These are phyloP conservation scores for Hiodon tergisus DNA, from an alignment of 2,113 vertebrate species.

Conservation along the genomic window DNA sequence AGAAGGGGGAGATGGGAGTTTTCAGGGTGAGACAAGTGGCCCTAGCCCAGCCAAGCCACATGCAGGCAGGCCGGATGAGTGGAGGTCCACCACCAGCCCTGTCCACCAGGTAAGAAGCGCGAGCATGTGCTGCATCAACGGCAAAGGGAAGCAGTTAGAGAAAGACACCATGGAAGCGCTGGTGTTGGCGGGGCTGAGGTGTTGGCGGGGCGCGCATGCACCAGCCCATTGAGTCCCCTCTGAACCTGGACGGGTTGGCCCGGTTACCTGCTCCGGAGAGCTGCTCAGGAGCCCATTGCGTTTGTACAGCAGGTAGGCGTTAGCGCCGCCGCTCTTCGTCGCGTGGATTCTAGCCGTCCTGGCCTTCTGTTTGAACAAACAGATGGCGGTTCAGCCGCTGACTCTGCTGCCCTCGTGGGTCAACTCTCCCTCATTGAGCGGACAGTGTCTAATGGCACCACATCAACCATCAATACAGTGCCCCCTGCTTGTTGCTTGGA, in stretches of 20 bases:
- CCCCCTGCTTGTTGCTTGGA: no score
- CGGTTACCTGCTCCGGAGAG: conserved; percentile 82
- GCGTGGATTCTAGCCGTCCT: conserved; percentile 87
- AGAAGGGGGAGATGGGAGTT: no score
- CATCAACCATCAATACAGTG: no score
- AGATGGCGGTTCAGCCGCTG: conserved; percentile 35
- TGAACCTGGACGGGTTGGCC: conserved; percentile 7
- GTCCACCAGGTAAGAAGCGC: no score
- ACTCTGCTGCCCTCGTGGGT: no score
- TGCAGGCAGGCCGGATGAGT: no score
- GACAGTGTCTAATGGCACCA: no score
- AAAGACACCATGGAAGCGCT: conserved; percentile 1
- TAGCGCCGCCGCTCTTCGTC: conserved; percentile 87
- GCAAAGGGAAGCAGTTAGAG: background rate
- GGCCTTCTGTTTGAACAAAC: conserved; percentile 83
- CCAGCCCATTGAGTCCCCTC: conserved; percentile 27
- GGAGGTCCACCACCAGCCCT: no score
- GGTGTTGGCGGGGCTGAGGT: background rate
- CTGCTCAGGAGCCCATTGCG: conserved; percentile 84
- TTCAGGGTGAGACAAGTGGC: no score
- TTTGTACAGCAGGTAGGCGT: conserved; percentile 96
- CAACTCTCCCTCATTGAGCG: no score
- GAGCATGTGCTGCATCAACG: no score
- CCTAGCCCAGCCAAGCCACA: no score
- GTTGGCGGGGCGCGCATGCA: conserved; percentile 19